A percentile compares a stretch with the other conserved stretches of the same genome.
Conservation (phyloP, 2,113 vertebrate species). For the Orcinus orca region DNA sequence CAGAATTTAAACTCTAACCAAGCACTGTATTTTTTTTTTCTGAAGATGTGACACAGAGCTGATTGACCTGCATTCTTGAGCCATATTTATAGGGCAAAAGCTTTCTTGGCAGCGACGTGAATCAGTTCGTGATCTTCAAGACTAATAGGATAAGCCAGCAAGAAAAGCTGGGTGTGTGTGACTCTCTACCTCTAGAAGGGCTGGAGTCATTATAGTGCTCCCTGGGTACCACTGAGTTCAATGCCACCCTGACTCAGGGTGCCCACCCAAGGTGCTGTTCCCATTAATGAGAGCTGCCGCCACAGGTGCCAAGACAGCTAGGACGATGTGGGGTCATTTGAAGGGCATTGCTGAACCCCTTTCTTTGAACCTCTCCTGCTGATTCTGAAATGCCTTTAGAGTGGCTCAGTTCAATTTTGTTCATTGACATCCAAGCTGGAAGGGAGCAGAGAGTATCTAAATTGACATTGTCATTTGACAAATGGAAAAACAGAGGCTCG, state of each 20-base stretch:
- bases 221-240: background rate
- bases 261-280: background rate
- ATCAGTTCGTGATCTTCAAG: constrained; percentile 74
- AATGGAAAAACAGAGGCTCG: background rate
- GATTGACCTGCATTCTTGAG: constrained; percentile 74
- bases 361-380: background rate
- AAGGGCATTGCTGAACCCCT: background rate
- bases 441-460: background rate
- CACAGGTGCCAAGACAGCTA: background rate
- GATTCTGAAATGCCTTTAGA: background rate
- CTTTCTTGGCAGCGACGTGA: constrained; percentile 74
- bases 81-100: constrained; percentile 78
- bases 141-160: constrained; percentile 48
- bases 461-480: background rate
- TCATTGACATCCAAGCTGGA: background rate
- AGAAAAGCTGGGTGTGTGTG: background rate
- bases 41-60: constrained; percentile 68
- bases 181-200: background rate
- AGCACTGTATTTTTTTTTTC: constrained; percentile 59
- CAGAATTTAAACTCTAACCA: constrained; percentile 74
- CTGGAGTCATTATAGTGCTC: background rate
- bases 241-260: background rate
- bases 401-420: background rate
- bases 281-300: background rate
- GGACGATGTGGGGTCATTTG: background rate